Percentiles rank a stretch among this genome's conserved stretches.
phyloP scores from a whole-genome alignment of 1,140 invertebrate species.

The Drosophila busckii region DNA sequence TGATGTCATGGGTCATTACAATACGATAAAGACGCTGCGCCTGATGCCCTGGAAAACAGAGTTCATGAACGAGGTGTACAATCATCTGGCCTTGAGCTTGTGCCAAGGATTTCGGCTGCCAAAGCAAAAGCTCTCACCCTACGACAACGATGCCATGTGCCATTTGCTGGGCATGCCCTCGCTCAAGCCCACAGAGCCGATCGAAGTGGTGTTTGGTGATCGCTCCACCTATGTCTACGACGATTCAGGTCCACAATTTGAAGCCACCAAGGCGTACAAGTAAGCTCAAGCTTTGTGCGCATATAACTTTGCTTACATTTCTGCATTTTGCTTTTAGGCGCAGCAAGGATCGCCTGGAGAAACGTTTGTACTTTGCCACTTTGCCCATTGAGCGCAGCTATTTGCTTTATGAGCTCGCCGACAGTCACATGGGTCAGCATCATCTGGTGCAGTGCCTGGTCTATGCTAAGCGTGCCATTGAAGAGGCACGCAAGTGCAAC shows the following conservation, averaged over 20 bases:
- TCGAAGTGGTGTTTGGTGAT: constrained; percentile 53
- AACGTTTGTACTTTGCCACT: constrained; percentile 49
- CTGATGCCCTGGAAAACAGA: constrained; percentile 72
- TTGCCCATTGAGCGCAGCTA: constrained; percentile 63
- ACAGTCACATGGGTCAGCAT: constrained; percentile 39
- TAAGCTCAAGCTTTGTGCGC: constrained; percentile 3
- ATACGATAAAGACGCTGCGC: constrained; percentile 57
- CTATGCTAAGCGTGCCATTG: constrained; percentile 39
- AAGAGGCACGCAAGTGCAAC: constrained; percentile 42
- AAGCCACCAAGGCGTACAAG: constrained; percentile 22
- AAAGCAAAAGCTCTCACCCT: constrained; percentile 24
- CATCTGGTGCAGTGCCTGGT: constrained; percentile 46
- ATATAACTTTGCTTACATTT: neutral
- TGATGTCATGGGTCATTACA: constrained; percentile 62
- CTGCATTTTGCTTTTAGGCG: constrained; percentile 2
- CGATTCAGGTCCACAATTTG: neutral
- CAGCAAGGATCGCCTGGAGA: constrained; percentile 23
- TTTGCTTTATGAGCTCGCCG: constrained; percentile 62
- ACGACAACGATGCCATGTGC: constrained; percentile 51
- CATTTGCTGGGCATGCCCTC: constrained; percentile 29
- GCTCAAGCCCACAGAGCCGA: constrained; percentile 31
- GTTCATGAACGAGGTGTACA: constrained; percentile 74
- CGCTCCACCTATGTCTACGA: constrained; percentile 40
- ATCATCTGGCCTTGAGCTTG: constrained; percentile 55
- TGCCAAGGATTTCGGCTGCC: constrained; percentile 41